Conservation (phyloP, 2,888 invertebrate species). For the Phrixothrix hirtus region DNA sequence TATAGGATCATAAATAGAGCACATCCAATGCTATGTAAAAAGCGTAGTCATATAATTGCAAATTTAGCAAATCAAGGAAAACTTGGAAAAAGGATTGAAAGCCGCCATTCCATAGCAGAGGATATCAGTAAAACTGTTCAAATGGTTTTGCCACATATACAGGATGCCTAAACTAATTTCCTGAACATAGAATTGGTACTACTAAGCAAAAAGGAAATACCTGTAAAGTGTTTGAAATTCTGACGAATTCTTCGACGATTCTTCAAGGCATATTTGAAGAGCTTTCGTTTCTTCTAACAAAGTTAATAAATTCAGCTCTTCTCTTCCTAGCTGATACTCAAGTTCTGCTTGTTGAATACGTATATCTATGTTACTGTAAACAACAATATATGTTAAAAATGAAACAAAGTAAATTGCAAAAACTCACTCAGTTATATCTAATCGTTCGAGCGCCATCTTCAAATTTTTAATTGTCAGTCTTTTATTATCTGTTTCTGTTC, state of each 20-base stretch:
- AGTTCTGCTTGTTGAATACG: slow-evolving; percentile 89
- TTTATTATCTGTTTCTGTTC: slow-evolving; percentile 76
- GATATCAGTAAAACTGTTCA: no score
- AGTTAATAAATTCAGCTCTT: slow-evolving; percentile 83
- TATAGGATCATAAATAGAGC: no score
- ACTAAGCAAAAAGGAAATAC: no score
- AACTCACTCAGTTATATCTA: slow-evolving; percentile 87
- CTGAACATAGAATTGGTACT: no score
- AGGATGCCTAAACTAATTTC: no score
- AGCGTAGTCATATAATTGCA: no score
- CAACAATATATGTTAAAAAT: slow-evolving; percentile 16
- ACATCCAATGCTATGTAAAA: no score
- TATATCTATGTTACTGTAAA: slow-evolving; percentile 80
- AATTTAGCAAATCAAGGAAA: no score
- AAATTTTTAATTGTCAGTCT: slow-evolving; percentile 79
- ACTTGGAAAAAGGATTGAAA: slow-evolving; percentile 3
- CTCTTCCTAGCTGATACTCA: slow-evolving; percentile 85
- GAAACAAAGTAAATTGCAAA: background rate
- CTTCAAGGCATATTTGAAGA: slow-evolving; percentile 77
- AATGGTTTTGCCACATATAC: no score
- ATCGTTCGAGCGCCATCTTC: slow-evolving; percentile 76
- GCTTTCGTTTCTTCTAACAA: slow-evolving; percentile 82
- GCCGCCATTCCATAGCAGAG: no score
- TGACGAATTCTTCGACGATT: slow-evolving; percentile 56
- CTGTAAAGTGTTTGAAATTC: slow-evolving; percentile 55